Conservation (phyloP, 1,140 invertebrate genomes). For the Formica selysi region DNA sequence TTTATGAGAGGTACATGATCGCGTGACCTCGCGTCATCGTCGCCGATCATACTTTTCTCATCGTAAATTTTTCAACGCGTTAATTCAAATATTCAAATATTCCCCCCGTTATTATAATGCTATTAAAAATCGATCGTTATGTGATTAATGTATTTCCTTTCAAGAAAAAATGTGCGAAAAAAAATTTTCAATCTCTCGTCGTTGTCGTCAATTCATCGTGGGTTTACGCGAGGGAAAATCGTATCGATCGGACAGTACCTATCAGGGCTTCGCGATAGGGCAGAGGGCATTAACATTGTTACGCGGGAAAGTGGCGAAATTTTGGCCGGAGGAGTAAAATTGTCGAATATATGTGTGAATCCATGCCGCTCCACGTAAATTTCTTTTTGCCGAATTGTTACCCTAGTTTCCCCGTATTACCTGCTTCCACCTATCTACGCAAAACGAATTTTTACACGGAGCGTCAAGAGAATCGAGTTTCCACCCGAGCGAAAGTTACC, state of each 20-base stretch:
- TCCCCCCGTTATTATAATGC: neutral
- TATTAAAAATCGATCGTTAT: neutral
- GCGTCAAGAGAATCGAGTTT: slow-evolving; percentile 65
- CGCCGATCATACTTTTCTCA: neutral
- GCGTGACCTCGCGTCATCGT: slow-evolving; percentile 52
- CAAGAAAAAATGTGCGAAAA: too few relatives aligned
- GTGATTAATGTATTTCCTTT: neutral
- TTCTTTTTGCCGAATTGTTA: slow-evolving; percentile 36
- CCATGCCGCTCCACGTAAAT: slow-evolving; percentile 1
- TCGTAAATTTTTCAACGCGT: neutral
- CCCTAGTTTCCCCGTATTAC: slow-evolving; percentile 13
- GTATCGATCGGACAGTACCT: neutral
- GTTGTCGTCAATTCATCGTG: neutral
- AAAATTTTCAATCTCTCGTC: neutral
- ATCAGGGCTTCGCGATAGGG: neutral
- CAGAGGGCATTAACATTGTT: neutral
- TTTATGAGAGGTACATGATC: slow-evolving; percentile 60
- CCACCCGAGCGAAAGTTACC: slow-evolving; percentile 67
- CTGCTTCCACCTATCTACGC: slow-evolving; percentile 24
- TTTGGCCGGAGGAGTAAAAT: neutral
- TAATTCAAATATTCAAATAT: neutral
- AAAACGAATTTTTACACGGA: slow-evolving; percentile 56
- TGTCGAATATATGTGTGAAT: slow-evolving; percentile 6
- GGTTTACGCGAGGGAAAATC: neutral
- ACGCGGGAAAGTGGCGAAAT: neutral